These are phyloP conservation scores for Hartigia nigra DNA, from an alignment of 2,888 invertebrate species.

Conservation along the genomic window DNA sequence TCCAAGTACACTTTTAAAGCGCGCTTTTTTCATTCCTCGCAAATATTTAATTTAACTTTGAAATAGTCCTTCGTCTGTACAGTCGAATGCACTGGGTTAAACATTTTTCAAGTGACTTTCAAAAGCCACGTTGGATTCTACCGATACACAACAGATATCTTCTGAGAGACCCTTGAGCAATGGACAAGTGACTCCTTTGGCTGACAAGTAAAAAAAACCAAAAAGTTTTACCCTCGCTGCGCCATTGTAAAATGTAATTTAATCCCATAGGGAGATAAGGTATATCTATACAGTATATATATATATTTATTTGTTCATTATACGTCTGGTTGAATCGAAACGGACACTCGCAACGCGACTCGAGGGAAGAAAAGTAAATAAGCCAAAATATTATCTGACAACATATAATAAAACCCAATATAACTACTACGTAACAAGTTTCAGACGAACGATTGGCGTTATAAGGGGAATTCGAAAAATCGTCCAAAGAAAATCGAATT, in stretches of 20 bases:
- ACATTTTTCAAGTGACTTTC: conserved; percentile 8
- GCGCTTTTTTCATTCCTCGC: conserved; percentile 21
- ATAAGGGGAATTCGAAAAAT: background rate
- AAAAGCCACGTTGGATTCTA: background rate
- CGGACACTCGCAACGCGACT: background rate
- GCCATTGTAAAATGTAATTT: background rate
- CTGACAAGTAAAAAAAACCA: background rate
- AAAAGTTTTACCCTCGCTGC: background rate
- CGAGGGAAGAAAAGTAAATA: background rate
- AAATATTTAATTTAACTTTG: conserved; percentile 49
- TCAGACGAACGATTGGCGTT: background rate
- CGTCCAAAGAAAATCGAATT: background rate
- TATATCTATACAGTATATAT: background rate
- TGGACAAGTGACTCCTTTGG: background rate
- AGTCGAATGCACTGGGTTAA: conserved; percentile 12
- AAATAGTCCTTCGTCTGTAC: conserved; percentile 35
- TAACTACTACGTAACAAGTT: background rate
- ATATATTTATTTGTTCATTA: background rate
- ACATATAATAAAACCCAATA: background rate
- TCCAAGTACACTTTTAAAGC: background rate
- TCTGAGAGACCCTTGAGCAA: background rate
- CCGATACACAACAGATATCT: background rate
- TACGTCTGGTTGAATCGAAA: background rate
- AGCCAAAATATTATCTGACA: background rate
- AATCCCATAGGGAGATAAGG: background rate